phyloP scores from a whole-genome alignment of 2,797 vertebrate species.

The Benthosema pterotum region DNA sequence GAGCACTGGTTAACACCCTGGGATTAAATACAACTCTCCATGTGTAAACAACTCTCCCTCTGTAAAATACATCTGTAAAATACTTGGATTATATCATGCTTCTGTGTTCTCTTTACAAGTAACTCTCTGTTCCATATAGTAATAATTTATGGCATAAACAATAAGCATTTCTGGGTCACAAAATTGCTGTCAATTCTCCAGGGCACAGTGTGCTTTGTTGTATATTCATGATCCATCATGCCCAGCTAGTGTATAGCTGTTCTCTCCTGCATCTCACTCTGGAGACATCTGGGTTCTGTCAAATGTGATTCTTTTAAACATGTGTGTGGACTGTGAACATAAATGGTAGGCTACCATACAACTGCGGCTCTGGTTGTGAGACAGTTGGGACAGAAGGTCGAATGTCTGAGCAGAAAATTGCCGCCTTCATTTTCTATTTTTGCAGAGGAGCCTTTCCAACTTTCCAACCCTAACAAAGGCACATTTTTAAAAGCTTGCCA shows the following conservation, averaged over 20 bases:
- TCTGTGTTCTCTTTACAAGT: constrained; percentile 42
- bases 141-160: constrained; percentile 73
- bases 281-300: constrained; percentile 68
- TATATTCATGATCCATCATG: constrained; percentile 33
- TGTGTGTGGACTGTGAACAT: constrained; percentile 10
- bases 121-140: constrained; percentile 35
- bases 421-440: constrained; percentile 10
- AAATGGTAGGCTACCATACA: constrained; percentile 10
- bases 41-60: constrained; percentile 20
- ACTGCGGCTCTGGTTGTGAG: constrained; percentile 40
- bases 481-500: neutral
- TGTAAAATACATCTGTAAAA: no score
- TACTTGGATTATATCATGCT: constrained; percentile 54
- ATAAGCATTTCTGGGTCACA: constrained; percentile 72
- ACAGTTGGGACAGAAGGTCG: constrained; percentile 9
- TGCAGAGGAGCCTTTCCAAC: neutral
- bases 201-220: constrained; percentile 60
- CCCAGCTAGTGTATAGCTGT: constrained; percentile 35
- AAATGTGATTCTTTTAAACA: constrained; percentile 54
- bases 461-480: neutral
- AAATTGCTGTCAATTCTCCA: constrained; percentile 57
- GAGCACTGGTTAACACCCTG: constrained; percentile 33
- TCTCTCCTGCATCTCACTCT: constrained; percentile 33
- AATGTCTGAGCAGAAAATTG: constrained; percentile 14
- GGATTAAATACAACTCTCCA: constrained; percentile 57